Percentiles rank a stretch among this genome's conserved stretches.
Conservation (phyloP, 2,113 vertebrate species). For the Lonchura striata region DNA sequence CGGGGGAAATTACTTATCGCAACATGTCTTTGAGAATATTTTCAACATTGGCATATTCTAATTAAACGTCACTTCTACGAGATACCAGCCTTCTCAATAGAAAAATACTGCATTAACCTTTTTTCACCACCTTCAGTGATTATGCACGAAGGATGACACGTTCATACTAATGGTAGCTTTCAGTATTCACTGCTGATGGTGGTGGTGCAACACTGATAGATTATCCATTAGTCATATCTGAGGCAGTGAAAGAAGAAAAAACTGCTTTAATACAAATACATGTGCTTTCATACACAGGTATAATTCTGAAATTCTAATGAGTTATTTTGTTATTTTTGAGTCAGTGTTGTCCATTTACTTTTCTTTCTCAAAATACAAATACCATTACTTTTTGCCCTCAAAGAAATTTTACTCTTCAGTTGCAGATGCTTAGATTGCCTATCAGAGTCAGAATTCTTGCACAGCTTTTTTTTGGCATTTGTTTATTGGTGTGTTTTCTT, state of each 20-base stretch:
- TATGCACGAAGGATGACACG: neutral
- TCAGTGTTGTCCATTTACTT: neutral
- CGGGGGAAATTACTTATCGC: neutral
- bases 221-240: neutral
- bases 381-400: neutral
- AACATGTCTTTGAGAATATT: neutral
- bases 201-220: neutral
- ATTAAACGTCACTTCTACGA: neutral
- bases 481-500: neutral
- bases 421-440: neutral
- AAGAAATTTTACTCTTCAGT: neutral
- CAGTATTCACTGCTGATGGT: neutral
- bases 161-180: neutral
- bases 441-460: neutral
- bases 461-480: neutral
- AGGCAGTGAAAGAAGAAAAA: neutral
- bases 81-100: neutral
- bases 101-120: neutral
- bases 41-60: neutral
- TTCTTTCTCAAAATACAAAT: neutral
- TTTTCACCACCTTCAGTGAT: neutral
- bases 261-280: neutral
- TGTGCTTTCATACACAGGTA: neutral
- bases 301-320: neutral
- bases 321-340: neutral